These are phyloP conservation scores for Prosopocoilus inquinatus DNA, from an alignment of 2,888 invertebrate genomes.

Conservation along the genomic window DNA sequence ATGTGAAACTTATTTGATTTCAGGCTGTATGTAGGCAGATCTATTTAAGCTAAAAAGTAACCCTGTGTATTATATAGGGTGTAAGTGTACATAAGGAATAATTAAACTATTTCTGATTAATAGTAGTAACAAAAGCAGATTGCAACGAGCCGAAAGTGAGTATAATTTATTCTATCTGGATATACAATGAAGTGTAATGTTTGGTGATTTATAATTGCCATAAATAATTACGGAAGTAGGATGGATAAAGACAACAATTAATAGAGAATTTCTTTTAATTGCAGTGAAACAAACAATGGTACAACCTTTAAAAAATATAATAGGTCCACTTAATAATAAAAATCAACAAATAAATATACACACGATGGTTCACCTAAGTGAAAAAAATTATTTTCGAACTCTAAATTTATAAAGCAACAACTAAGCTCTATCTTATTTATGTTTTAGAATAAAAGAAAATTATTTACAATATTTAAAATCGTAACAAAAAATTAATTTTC, in stretches of 20 bases:
- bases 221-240: too few relatives aligned
- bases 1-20: too few relatives aligned
- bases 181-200: too few relatives aligned
- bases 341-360: slow-evolving; percentile 20
- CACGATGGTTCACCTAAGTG: not conserved
- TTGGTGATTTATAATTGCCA: too few relatives aligned
- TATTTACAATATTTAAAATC: slow-evolving; percentile 10
- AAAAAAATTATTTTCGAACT: slow-evolving; percentile 7
- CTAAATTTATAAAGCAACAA: slow-evolving; percentile 13
- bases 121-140: too few relatives aligned
- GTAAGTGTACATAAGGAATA: too few relatives aligned
- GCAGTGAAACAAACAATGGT: slow-evolving; percentile 18
- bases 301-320: slow-evolving; percentile 15
- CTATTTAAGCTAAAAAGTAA: too few relatives aligned
- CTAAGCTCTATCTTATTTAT: slow-evolving; percentile 1
- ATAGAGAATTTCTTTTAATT: slow-evolving; percentile 17
- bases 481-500: slow-evolving; percentile 6
- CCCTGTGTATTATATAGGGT: too few relatives aligned
- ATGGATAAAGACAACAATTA: not conserved
- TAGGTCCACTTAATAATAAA: slow-evolving; percentile 14
- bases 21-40: too few relatives aligned
- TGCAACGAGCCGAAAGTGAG: too few relatives aligned
- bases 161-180: too few relatives aligned
- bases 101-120: too few relatives aligned
- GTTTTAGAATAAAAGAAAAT: slow-evolving; percentile 6